These are phyloP conservation scores for Laupala kohalensis DNA, from an alignment of 1,140 invertebrate genomes.

Conservation along the genomic window DNA sequence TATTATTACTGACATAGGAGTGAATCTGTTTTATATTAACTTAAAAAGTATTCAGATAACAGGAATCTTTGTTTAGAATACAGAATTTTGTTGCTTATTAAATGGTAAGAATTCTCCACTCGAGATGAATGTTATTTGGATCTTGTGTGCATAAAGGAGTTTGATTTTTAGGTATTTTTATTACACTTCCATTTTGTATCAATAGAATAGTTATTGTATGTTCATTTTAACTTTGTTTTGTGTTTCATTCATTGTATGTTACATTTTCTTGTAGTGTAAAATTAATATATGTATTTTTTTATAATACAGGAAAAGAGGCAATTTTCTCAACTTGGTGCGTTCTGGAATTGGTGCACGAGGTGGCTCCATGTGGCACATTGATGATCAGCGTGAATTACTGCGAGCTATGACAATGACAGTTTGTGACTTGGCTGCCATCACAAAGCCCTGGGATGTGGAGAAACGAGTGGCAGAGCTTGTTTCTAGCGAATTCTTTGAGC, in stretches of 20 bases:
- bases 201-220: no score
- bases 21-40: no score
- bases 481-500: slow-evolving; percentile 90
- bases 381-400: slow-evolving; percentile 62
- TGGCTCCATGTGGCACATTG: slow-evolving; percentile 44
- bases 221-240: no score
- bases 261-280: slow-evolving; percentile 1
- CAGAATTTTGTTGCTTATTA: no score
- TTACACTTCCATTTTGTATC: no score
- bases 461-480: slow-evolving; percentile 80
- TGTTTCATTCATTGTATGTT: slow-evolving; percentile 11
- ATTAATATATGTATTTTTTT: not conserved
- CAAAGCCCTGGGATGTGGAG: slow-evolving; percentile 91
- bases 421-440: slow-evolving; percentile 89
- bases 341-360: slow-evolving; percentile 29
- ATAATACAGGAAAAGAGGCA: slow-evolving; percentile 54
- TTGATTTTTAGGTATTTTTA: no score
- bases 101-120: no score
- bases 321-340: slow-evolving; percentile 62
- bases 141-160: no score
- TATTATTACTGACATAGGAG: no score
- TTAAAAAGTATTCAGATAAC: no score
- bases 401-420: slow-evolving; percentile 94
- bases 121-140: no score
- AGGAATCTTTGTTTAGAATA: no score